A percentile compares a stretch with the other conserved stretches of the same genome.
Evolutionary conservation across 1,140 invertebrate species (phyloP).

Genomic region (Cardiocondyla obscurior): DNA sequence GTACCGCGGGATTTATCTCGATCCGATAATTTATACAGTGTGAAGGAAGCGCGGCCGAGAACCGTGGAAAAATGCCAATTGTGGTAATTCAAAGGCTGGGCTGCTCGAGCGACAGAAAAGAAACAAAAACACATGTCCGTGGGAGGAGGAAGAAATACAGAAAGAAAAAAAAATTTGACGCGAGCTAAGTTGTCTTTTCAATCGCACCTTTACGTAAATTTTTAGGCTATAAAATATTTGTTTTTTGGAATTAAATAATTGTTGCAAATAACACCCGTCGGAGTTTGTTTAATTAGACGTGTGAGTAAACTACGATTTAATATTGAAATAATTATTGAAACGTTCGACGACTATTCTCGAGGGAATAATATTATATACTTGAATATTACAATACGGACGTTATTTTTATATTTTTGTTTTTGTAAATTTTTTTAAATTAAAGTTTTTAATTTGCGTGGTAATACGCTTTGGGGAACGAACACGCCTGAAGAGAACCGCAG

Average conservation of each 20-base stretch:
- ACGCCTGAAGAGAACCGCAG: constrained; percentile 3
- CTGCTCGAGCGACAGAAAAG: neutral
- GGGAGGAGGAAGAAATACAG: neutral
- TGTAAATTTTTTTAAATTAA: neutral
- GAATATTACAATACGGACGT: too few species aligned
- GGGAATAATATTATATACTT: too few species aligned
- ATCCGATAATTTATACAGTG: constrained; percentile 69
- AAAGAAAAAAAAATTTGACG: constrained; percentile 20
- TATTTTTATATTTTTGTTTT: too few species aligned
- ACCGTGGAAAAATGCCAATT: constrained; percentile 72
- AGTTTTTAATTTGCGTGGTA: constrained; percentile 31
- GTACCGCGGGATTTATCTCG: constrained; percentile 64
- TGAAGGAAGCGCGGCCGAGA: constrained; percentile 51
- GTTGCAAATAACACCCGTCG: neutral
- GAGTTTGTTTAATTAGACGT: neutral
- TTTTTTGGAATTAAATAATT: neutral
- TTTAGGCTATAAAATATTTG: neutral
- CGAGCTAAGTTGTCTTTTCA: neutral
- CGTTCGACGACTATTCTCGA: too few species aligned
- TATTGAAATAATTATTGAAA: too few species aligned
- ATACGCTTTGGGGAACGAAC: neutral
- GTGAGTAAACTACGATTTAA: neutral
- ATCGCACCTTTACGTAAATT: neutral
- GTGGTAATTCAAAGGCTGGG: constrained; percentile 70
- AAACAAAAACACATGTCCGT: constrained; percentile 4